Base-by-base conservation (phyloP, 2,113 vertebrate genomes). In the Cynoglossus semilaevis region DNA sequence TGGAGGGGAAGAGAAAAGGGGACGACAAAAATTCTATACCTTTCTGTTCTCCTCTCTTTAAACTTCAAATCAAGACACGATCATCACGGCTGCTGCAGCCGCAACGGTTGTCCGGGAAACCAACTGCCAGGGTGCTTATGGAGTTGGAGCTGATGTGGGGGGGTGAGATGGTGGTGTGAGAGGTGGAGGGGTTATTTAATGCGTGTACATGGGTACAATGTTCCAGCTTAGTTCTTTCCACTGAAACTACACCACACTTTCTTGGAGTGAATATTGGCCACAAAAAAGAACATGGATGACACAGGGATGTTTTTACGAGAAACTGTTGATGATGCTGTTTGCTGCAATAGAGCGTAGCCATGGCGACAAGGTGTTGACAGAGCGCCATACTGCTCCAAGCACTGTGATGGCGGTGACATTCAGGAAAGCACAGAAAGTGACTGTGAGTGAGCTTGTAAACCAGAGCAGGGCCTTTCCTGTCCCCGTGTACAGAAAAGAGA, bases 31-130 rank as follows among this genome's bases (percentile, higher is more conserved):
- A 65, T 51, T 77, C 75, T 70, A 54, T 70, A 72, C 17, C 16
- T 63, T 50, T 81, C 50, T 76, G 70, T 36, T 70, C 62, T 69
- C 52, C 11, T 72, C 81, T 79, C 70, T 58, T 89, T 82, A 87
- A 83, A 79, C 84, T 71, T 81, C 66, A 78, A 85, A 85, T 80
- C 77, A 76, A 86, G 72, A 79, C 45, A 37, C 77, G 38, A 74
- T 67, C 80, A 84, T 82, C 82, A 83, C 80, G 67, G 82, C 85
- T 84, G 88, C 85, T 72, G 85, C 87, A 85, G 86, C 72, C 9
- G 84, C 88, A 90, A 89, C 88, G 79, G 90, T 90, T 91, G 83
- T 89, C 85, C 90, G 72, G 89, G 90, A 84, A 88, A 91, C 89
- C 82, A 80, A 80, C 79, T 79, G 70, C 74, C 74, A 77, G 81